Evolutionary conservation across 2,797 vertebrate species (phyloP).

Genomic region (Alca torda): DNA sequence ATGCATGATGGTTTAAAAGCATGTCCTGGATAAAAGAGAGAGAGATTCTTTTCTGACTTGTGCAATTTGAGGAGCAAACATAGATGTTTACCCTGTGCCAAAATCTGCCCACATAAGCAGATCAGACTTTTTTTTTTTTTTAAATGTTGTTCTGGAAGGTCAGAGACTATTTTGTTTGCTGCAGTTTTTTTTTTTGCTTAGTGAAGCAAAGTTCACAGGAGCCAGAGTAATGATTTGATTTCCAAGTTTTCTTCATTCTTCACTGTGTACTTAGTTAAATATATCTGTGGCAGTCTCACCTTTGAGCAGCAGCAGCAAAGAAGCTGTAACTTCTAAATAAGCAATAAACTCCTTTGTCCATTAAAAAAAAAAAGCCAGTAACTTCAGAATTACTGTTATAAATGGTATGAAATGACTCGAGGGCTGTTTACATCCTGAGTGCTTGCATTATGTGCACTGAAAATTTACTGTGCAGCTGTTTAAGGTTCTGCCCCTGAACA

Average conservation of each 20-base stretch:
- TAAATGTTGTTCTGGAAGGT: slow-evolving; percentile 18
- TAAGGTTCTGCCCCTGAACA: neutral
- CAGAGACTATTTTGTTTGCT: slow-evolving; percentile 14
- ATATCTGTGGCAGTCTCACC: neutral
- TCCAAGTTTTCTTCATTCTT: slow-evolving; percentile 5
- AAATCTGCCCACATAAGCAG: slow-evolving; percentile 60
- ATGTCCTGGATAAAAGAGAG: neutral
- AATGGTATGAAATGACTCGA: neutral
- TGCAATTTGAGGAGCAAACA: slow-evolving; percentile 61
- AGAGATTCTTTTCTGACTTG: slow-evolving; percentile 4
- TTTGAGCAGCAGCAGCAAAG: neutral
- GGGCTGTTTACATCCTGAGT: neutral
- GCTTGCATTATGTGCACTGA: neutral
- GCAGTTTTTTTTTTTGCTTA: neutral
- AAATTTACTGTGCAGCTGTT: neutral
- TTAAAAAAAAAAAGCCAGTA: neutral
- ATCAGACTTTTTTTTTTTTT: neutral
- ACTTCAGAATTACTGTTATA: neutral
- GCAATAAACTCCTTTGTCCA: neutral
- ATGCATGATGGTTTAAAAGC: neutral
- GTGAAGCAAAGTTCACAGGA: slow-evolving; percentile 43
- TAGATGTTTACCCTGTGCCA: slow-evolving; percentile 37
- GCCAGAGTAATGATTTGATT: neutral
- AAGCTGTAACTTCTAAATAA: neutral
- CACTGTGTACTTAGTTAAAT: neutral